These are phyloP conservation scores for Muschampia staudingeri DNA, from an alignment of 2,888 invertebrate genomes.

Conservation along the genomic window DNA sequence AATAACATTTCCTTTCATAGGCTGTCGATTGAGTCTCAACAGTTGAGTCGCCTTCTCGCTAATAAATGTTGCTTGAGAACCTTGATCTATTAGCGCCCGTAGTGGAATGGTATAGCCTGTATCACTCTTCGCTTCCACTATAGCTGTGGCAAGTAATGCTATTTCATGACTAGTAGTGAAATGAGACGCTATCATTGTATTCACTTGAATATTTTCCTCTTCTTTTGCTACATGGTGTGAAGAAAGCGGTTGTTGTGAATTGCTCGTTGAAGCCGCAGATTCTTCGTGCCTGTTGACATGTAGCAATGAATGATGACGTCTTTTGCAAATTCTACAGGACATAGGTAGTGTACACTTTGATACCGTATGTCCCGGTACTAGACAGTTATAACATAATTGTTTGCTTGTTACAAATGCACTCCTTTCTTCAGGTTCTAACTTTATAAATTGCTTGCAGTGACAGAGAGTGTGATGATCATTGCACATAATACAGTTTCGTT, in stretches of 20 bases:
- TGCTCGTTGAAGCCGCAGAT: constrained; percentile 25
- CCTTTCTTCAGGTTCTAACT: constrained; percentile 31
- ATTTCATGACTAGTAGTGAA: constrained; percentile 10
- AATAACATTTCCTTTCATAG: constrained; percentile 30
- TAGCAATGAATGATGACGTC: constrained; percentile 42
- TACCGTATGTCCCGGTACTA: constrained; percentile 43
- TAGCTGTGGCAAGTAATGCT: constrained; percentile 29
- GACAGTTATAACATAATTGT: constrained; percentile 45
- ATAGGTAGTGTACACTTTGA: constrained; percentile 33
- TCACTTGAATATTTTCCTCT: constrained; percentile 21
- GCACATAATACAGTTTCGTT: background rate
- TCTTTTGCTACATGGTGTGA: constrained; percentile 27
- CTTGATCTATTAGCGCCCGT: constrained; percentile 57
- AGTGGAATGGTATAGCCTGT: constrained; percentile 38
- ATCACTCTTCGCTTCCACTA: constrained; percentile 3
- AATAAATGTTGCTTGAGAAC: constrained; percentile 60
- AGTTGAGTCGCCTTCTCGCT: constrained; percentile 57
- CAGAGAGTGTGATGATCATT: constrained; percentile 14
- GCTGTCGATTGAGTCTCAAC: constrained; percentile 23
- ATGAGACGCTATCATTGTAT: constrained; percentile 55
- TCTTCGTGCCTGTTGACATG: constrained; percentile 36
- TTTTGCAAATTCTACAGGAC: constrained; percentile 46
- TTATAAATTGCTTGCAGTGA: constrained; percentile 40
- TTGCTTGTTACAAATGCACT: constrained; percentile 23
- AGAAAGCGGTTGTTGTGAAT: constrained; percentile 1